Evolutionary conservation across 2,797 vertebrate genomes (phyloP).

Genomic region (Galago senegalensis): DNA sequence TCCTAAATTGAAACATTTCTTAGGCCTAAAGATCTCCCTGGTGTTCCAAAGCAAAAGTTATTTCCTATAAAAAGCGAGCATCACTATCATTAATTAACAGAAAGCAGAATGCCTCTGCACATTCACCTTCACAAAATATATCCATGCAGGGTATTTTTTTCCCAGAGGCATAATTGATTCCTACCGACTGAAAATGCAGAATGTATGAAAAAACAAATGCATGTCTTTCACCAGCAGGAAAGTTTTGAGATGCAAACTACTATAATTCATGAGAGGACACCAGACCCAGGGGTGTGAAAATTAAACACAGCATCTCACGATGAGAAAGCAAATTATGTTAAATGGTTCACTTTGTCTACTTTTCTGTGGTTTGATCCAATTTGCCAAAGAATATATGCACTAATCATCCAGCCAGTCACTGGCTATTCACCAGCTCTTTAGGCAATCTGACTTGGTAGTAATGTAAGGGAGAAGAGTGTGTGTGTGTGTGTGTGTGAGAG

Average conservation of each 20-base stretch:
- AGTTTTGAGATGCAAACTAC: conserved; percentile 63
- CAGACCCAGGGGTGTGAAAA: conserved; percentile 54
- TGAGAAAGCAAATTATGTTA: conserved; percentile 65
- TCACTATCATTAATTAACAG: conserved; percentile 82
- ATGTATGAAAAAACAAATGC: conserved; percentile 68
- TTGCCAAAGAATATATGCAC: background rate
- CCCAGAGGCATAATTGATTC: conserved; percentile 69
- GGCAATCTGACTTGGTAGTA: background rate
- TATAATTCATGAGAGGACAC: conserved; percentile 68
- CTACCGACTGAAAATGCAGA: conserved; percentile 77
- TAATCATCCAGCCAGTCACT: background rate
- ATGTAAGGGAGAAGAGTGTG: background rate
- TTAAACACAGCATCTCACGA: conserved; percentile 54
- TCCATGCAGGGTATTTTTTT: conserved; percentile 63
- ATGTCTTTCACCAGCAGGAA: conserved; percentile 71
- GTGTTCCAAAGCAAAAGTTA: conserved; percentile 79
- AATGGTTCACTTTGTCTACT: conserved; percentile 34
- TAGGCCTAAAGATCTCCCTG: conserved; percentile 77
- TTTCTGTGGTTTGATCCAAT: conserved; percentile 58
- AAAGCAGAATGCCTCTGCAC: conserved; percentile 75
- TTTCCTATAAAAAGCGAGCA: conserved; percentile 81
- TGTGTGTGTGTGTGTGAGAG: background rate
- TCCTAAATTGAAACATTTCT: conserved; percentile 78
- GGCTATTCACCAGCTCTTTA: background rate
- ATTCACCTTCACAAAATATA: conserved; percentile 75